These are phyloP conservation scores for Oncorhynchus kisutch DNA, from an alignment of 2,113 vertebrate species.

Conservation along the genomic window DNA sequence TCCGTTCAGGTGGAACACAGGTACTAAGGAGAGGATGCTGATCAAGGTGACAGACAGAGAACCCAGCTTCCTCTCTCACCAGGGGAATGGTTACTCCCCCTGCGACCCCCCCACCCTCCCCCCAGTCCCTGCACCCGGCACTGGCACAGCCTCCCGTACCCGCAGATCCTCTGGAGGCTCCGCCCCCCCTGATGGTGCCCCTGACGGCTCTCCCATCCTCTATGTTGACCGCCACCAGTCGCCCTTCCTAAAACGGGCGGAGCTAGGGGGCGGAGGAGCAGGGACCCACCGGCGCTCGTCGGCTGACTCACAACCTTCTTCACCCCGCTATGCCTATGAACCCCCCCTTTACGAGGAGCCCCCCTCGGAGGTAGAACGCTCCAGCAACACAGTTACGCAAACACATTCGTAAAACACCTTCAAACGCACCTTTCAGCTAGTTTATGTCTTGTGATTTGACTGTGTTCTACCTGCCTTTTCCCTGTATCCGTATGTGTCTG, in stretches of 20 bases:
- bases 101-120: slow-evolving; percentile 74
- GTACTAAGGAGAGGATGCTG: slow-evolving; percentile 92
- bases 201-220: slow-evolving; percentile 74
- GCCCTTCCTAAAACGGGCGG: slow-evolving; percentile 85
- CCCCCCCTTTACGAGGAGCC: slow-evolving; percentile 94
- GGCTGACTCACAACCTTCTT: slow-evolving; percentile 88
- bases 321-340: slow-evolving; percentile 91
- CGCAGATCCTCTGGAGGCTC: slow-evolving; percentile 81
- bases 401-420: too few relatives aligned
- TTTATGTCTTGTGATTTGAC: too few relatives aligned
- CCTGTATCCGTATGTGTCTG: too few relatives aligned
- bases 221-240: slow-evolving; percentile 85
- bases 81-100: slow-evolving; percentile 84
- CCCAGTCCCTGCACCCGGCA: slow-evolving; percentile 52
- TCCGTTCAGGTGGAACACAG: slow-evolving; percentile 89
- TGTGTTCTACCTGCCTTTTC: too few relatives aligned
- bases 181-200: slow-evolving; percentile 66
- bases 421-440: too few relatives aligned
- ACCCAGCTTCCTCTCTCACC: slow-evolving; percentile 89
- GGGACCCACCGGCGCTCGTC: slow-evolving; percentile 79
- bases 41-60: slow-evolving; percentile 95
- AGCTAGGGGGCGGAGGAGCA: slow-evolving; percentile 75
- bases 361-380: slow-evolving; percentile 74
- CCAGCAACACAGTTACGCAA: too few relatives aligned
- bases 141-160: slow-evolving; percentile 66